Evolutionary conservation across 30 jellyfish, hydroid and myxozoan genomes (phyloP), one percentile per base, ranked within the genome.

Genomic region (Turritopsis dohrnii): DNA sequence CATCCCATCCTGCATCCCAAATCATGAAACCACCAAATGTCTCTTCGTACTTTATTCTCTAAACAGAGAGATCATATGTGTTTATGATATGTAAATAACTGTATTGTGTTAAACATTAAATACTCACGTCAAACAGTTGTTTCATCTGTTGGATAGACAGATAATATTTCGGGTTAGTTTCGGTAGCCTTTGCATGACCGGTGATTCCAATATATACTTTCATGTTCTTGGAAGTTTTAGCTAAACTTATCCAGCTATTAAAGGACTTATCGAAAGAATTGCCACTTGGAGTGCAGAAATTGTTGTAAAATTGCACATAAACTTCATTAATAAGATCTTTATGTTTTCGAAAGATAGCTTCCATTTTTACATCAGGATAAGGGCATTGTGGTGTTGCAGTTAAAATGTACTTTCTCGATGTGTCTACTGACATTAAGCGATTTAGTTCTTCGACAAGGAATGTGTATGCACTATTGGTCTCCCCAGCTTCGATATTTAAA

Each of bases 1-100:
- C 96, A 88, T 93, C 98, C 75, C 87, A 93, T 1, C 98, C 98
- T 73, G 98, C 98, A 88, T 93, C 98, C 96, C 96, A 93, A 52
- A 93, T 65, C 98, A 93, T 93, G 77, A 93, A 93, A 66, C 98
- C 98, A 71, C 98, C 98, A 85, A 93, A 93, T 13, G 88, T 86
- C 16, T 9, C 77, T 23, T 69, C 31, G 9, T 8, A n/a, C 19
- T 69, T 69, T 1, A 69, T 27, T 27, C 31, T 69, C 77, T 69
- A 21, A n/a, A 19, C 0, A 69, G 77, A 69, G 19, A 69, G 1
- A 69, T 19, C 28, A 0, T 19, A 9, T 21, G 0, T n/a, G 0
- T 1, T 8, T 69, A 7, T 69, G 19, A 69, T 69, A 19, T 69
- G 16, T 3, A 41, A 41, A 41, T 3, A 41, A 41, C 60, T 41